Evolutionary conservation across 2,888 invertebrate genomes (phyloP).

Genomic region (Apotomis turbidana): DNA sequence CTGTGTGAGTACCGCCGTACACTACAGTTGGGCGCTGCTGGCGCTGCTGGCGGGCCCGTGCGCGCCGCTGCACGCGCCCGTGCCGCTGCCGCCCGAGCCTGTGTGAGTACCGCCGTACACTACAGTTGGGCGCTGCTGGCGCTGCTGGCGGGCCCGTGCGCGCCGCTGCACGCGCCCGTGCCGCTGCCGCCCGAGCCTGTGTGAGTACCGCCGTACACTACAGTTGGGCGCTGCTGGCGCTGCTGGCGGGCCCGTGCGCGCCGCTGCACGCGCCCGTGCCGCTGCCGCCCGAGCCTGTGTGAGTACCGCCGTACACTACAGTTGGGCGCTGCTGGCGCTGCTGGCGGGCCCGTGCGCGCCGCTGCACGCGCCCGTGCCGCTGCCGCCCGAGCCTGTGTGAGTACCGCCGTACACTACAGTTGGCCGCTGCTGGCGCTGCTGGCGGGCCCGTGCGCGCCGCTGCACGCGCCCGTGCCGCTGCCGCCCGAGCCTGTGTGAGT

Average conservation of each 20-base stretch:
- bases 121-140: slow-evolving; percentile 7
- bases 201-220: slow-evolving; percentile 33
- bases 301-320: slow-evolving; percentile 18
- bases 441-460: slow-evolving; percentile 68
- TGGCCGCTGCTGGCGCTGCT: slow-evolving; percentile 88
- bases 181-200: slow-evolving; percentile 34
- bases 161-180: slow-evolving; percentile 43
- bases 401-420: too few relatives aligned
- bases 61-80: slow-evolving; percentile 44
- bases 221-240: not conserved
- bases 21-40: not conserved
- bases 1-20: slow-evolving; percentile 47
- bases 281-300: slow-evolving; percentile 40
- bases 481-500: slow-evolving; percentile 55
- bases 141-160: slow-evolving; percentile 38
- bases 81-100: slow-evolving; percentile 35
- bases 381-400: slow-evolving; percentile 50
- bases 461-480: slow-evolving; percentile 45
- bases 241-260: slow-evolving; percentile 36
- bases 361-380: slow-evolving; percentile 46
- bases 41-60: slow-evolving; percentile 34
- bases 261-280: slow-evolving; percentile 43
- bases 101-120: slow-evolving; percentile 36
- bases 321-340: slow-evolving; percentile 86
- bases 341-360: slow-evolving; percentile 69